A percentile compares a stretch with the other conserved stretches of the same genome.
Evolutionary conservation across 1,140 invertebrate genomes (phyloP).

Genomic region (Melanaphis sacchari): DNA sequence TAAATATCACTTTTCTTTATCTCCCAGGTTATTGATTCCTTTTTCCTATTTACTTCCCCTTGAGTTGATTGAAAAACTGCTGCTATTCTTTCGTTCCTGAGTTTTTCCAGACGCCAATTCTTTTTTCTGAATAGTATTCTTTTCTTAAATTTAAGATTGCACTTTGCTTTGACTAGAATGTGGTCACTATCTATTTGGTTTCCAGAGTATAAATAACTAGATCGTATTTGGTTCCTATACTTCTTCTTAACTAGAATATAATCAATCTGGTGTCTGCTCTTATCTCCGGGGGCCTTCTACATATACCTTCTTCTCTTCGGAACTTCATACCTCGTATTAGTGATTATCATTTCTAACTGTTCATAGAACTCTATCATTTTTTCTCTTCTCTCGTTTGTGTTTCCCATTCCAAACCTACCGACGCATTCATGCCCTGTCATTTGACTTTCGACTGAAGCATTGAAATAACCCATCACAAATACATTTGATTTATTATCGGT

Average conservation of each 20-base stretch:
- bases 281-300: conserved; percentile 61
- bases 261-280: conserved; percentile 62
- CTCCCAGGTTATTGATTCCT: neutral
- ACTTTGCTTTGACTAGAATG: conserved; percentile 32
- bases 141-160: conserved; percentile 56
- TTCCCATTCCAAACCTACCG: conserved; percentile 17
- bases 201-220: conserved; percentile 32
- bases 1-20: conserved; percentile 30
- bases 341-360: conserved; percentile 34
- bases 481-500: conserved; percentile 59
- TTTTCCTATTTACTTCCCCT: conserved; percentile 30
- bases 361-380: conserved; percentile 51
- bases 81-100: conserved; percentile 39
- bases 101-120: conserved; percentile 49
- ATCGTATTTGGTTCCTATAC: conserved; percentile 35
- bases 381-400: conserved; percentile 28
- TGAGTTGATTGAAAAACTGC: conserved; percentile 25
- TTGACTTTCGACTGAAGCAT: conserved; percentile 44
- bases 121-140: conserved; percentile 33
- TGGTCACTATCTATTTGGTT: conserved; percentile 44
- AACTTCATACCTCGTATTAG: neutral
- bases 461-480: conserved; percentile 46
- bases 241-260: conserved; percentile 61
- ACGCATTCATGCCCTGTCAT: neutral
- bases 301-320: conserved; percentile 60